Percentiles rank a stretch among this genome's conserved stretches.
These are phyloP conservation scores for Artibeus jamaicensis DNA, from an alignment of 2,797 vertebrate genomes.

Conservation along the genomic window DNA sequence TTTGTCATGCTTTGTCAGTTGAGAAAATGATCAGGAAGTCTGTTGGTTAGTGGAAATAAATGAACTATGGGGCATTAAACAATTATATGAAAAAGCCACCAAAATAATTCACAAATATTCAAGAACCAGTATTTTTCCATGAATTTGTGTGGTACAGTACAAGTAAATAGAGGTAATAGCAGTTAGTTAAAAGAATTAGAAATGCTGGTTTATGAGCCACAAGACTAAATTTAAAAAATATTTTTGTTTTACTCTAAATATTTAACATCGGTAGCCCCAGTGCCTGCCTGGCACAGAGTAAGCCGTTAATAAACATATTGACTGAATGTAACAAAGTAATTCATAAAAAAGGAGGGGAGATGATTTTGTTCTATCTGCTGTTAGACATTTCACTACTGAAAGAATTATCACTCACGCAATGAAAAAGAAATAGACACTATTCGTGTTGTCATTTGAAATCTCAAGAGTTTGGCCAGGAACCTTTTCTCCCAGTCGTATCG, in stretches of 20 bases:
- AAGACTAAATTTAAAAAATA: background rate
- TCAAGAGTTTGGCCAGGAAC: background rate
- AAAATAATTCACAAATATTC: background rate
- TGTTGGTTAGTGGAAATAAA: background rate
- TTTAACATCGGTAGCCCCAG: background rate
- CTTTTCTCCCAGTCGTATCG: background rate
- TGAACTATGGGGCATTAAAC: background rate
- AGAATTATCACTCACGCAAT: background rate
- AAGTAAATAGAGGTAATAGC: background rate
- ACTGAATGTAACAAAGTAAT: background rate
- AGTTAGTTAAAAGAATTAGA: background rate
- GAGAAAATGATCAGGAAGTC: background rate
- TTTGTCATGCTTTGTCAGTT: background rate
- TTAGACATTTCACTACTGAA: background rate
- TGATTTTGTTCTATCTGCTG: background rate
- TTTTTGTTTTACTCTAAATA: conserved; percentile 19
- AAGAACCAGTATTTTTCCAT: conserved; percentile 1
- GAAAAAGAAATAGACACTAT: background rate
- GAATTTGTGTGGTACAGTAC: background rate
- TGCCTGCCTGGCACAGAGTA: background rate
- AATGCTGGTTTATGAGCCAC: background rate
- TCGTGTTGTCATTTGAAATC: background rate
- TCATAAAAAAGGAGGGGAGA: background rate
- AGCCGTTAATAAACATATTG: background rate
- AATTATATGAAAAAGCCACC: background rate